Evolutionary conservation across 2,113 vertebrate species (phyloP).

Genomic region (Craseonycteris thonglongyai): DNA sequence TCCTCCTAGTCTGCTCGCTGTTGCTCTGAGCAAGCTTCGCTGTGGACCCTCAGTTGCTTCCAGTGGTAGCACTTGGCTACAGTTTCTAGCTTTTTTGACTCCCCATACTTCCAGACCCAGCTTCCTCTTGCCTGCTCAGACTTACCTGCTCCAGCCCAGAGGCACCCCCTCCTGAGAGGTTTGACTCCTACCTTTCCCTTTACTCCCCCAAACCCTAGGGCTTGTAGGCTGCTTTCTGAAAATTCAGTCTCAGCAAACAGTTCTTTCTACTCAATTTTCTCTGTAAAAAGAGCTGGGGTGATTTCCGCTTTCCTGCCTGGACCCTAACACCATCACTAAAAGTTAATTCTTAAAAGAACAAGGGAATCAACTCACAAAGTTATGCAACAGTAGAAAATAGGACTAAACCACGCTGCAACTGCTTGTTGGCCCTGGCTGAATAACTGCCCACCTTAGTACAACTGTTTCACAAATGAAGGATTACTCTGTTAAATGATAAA

Average conservation of each 20-base stretch:
- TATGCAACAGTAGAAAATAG: not conserved
- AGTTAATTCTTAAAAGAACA: not conserved
- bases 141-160: not conserved
- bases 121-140: not conserved
- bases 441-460: not conserved
- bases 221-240: not conserved
- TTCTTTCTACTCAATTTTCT: not conserved
- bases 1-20: not conserved
- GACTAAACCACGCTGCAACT: not conserved
- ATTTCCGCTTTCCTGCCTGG: not conserved
- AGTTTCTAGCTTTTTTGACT: not conserved
- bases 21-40: not conserved
- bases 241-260: not conserved
- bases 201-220: not conserved
- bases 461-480: not conserved
- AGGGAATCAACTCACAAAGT: not conserved
- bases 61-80: not conserved
- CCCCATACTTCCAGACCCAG: not conserved
- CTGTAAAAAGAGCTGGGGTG: not conserved
- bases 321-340: not conserved
- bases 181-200: not conserved
- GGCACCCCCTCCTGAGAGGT: not conserved
- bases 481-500: not conserved
- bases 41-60: not conserved
- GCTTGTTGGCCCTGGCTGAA: not conserved